phyloP scores from a whole-genome alignment of 2,797 vertebrate genomes.

The Girardinus metallicus region DNA sequence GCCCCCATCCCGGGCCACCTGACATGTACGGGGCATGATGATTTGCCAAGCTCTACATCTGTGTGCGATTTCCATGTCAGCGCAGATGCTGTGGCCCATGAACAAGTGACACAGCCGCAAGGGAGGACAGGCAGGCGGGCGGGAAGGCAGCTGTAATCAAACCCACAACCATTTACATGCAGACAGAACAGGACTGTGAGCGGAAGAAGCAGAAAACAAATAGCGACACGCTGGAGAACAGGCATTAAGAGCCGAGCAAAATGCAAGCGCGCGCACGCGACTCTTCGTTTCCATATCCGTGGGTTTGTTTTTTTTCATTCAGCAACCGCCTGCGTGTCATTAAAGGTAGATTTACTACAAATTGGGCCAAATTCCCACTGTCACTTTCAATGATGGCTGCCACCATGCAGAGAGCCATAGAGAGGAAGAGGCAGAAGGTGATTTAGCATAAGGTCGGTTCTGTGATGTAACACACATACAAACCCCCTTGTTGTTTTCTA shows the following conservation, averaged over 20 bases:
- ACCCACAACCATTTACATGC: slow-evolving; percentile 51
- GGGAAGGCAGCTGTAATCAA: slow-evolving; percentile 81
- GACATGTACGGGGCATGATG: slow-evolving; percentile 80
- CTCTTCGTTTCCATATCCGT: slow-evolving; percentile 84
- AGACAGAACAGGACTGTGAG: slow-evolving; percentile 21
- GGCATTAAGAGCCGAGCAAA: slow-evolving; percentile 22
- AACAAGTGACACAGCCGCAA: slow-evolving; percentile 37
- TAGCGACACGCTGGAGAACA: slow-evolving; percentile 26
- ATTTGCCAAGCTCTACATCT: slow-evolving; percentile 75
- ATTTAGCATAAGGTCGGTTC: slow-evolving; percentile 26
- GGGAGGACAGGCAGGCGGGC: slow-evolving; percentile 55
- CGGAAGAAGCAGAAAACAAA: slow-evolving; percentile 30
- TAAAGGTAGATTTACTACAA: slow-evolving; percentile 97
- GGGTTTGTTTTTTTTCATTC: slow-evolving; percentile 82
- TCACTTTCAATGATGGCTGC: slow-evolving; percentile 96
- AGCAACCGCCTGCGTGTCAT: slow-evolving; percentile 80
- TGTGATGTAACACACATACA: slow-evolving; percentile 31
- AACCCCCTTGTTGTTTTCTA: slow-evolving; percentile 15
- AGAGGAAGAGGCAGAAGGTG: slow-evolving; percentile 50
- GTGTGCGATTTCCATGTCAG: slow-evolving; percentile 61
- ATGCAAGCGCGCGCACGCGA: slow-evolving; percentile 7
- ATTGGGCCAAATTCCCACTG: slow-evolving; percentile 97
- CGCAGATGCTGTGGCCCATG: slow-evolving; percentile 76
- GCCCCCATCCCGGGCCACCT: slow-evolving; percentile 60
- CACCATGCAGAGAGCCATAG: slow-evolving; percentile 71